Evolutionary conservation across 2,113 vertebrate genomes (phyloP).

Genomic region (Peromyscus californicus): DNA sequence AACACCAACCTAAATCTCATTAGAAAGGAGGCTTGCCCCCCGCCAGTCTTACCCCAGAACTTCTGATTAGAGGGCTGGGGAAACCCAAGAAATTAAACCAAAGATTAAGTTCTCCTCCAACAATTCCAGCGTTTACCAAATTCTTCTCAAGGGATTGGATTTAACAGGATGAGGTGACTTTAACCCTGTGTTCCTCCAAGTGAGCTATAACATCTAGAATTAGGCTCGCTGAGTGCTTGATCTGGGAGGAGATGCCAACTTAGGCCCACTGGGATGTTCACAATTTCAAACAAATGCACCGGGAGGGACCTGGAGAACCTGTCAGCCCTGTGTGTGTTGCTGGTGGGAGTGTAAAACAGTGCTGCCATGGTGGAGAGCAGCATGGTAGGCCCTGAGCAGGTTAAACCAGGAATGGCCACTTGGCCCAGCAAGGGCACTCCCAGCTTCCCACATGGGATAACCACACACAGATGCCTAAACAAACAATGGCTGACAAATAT

Average conservation of each 20-base stretch:
- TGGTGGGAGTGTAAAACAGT: background rate
- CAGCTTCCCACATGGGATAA: background rate
- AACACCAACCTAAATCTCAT: constrained; percentile 55
- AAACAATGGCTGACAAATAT: accelerated
- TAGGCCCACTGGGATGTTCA: background rate
- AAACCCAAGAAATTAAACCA: constrained; percentile 8
- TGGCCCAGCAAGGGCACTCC: no score
- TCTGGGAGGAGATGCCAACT: background rate
- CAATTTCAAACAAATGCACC: background rate
- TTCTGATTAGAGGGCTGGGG: background rate
- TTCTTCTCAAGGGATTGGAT: background rate
- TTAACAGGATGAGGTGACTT: background rate
- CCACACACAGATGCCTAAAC: background rate
- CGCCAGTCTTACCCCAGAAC: background rate
- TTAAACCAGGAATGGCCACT: background rate
- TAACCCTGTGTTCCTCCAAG: background rate
- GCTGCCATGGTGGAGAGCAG: accelerated
- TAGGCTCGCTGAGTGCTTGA: background rate
- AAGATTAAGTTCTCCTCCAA: background rate
- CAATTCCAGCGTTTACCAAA: background rate
- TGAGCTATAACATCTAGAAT: background rate
- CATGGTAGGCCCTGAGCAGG: background rate
- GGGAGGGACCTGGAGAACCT: background rate
- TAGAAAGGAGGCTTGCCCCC: constrained; percentile 2
- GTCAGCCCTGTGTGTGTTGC: accelerated